These are phyloP conservation scores for Hymenochirus boettgeri DNA, from an alignment of 2,113 vertebrate genomes.

Conservation along the genomic window DNA sequence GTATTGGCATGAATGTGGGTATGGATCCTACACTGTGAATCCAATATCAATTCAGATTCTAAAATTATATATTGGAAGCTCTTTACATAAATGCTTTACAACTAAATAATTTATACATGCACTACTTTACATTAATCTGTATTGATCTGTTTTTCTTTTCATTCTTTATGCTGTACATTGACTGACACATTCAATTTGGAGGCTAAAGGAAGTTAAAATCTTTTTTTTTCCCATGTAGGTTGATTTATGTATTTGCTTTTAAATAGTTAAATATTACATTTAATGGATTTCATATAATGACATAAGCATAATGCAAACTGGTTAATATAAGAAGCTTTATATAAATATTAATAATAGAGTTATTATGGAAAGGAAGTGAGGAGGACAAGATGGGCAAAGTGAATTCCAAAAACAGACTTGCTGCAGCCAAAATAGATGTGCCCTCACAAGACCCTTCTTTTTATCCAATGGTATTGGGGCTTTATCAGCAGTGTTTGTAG, in stretches of 20 bases:
- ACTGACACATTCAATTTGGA: slow-evolving; percentile 22
- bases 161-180: slow-evolving; percentile 21
- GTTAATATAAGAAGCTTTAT: background rate
- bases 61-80: slow-evolving; percentile 16
- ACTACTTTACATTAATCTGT: slow-evolving; percentile 38
- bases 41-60: slow-evolving; percentile 6
- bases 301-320: background rate
- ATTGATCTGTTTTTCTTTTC: slow-evolving; percentile 35
- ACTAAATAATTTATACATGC: slow-evolving; percentile 33
- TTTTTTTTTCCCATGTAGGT: background rate
- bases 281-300: slow-evolving; percentile 5
- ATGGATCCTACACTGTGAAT: slow-evolving; percentile 4
- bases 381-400: background rate
- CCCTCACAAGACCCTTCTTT: too few species aligned
- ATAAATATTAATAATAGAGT: background rate
- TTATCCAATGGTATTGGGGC: too few species aligned
- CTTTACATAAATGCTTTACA: slow-evolving; percentile 12
- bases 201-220: slow-evolving; percentile 27
- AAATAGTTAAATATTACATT: slow-evolving; percentile 16
- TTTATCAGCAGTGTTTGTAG: too few species aligned
- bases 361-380: background rate
- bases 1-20: background rate
- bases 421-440: too few species aligned
- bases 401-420: too few species aligned
- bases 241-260: slow-evolving; percentile 18